phyloP scores from a whole-genome alignment of 2,888 invertebrate species.

The Polyommatus icarus region DNA sequence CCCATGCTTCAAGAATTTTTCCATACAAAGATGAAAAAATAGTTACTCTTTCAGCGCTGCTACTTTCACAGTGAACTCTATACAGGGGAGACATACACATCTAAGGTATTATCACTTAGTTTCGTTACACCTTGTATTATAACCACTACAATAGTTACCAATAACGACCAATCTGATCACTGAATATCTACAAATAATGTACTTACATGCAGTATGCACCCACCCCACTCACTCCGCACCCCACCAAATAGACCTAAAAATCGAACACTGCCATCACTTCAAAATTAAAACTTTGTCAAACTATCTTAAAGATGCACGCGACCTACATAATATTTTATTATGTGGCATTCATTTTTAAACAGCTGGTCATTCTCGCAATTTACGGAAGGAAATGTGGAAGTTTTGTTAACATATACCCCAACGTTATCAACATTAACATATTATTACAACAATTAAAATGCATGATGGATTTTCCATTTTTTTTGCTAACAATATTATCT shows the following conservation, averaged over 20 bases:
- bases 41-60: no score
- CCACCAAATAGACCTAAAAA: no score
- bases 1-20: no score
- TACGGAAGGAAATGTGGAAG: slow-evolving; percentile 1
- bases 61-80: no score
- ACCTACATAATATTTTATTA: not conserved
- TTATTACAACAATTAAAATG: not conserved
- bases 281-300: not conserved
- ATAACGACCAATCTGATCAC: not conserved
- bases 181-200: not conserved
- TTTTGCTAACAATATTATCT: not conserved
- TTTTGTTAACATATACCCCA: not conserved
- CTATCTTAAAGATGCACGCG: not conserved
- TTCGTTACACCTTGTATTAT: no score
- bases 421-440: not conserved
- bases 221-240: no score
- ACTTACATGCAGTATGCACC: no score
- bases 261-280: not conserved
- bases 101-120: no score
- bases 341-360: not conserved
- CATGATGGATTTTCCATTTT: not conserved
- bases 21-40: no score
- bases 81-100: no score
- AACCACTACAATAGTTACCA: no score
- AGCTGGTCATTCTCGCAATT: not conserved